Percentiles rank a stretch among this genome's conserved stretches.
Conservation (phyloP, 1,140 invertebrate genomes). For the Scaptomyza hsui region DNA sequence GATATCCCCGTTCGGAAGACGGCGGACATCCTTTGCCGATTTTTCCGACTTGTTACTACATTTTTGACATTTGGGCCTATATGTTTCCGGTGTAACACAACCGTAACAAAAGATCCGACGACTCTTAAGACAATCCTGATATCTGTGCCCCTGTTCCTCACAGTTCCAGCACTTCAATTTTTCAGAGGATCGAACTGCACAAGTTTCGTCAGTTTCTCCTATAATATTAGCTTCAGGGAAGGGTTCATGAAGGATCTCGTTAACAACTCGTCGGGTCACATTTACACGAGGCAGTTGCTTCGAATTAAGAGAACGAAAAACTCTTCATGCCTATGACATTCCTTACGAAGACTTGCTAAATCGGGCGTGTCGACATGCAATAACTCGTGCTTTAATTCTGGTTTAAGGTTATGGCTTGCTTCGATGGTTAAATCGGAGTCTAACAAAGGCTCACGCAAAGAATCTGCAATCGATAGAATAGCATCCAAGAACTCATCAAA, state of each 20-base stretch:
- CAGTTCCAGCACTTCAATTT: conserved; percentile 24
- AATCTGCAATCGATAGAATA: not conserved
- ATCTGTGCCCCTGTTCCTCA: conserved; percentile 18
- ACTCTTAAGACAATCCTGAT: conserved; percentile 19
- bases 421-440: not conserved
- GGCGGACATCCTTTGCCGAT: conserved; percentile 5
- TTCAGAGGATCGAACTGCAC: not conserved
- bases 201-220: no score
- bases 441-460: not conserved
- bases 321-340: no score
- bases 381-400: not conserved
- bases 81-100: not conserved
- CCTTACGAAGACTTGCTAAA: not conserved
- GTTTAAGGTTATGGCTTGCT: not conserved
- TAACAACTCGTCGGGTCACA: no score
- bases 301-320: no score
- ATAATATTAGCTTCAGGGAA: no score
- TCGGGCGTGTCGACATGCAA: not conserved
- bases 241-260: no score
- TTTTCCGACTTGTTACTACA: conserved; percentile 1
- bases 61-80: not conserved
- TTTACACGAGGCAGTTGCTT: no score
- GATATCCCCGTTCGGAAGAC: conserved; percentile 1
- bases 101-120: conserved; percentile 24
- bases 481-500: not conserved